Conservation (phyloP, 2,888 invertebrate species). For the Nephrotoma guestfalica region DNA sequence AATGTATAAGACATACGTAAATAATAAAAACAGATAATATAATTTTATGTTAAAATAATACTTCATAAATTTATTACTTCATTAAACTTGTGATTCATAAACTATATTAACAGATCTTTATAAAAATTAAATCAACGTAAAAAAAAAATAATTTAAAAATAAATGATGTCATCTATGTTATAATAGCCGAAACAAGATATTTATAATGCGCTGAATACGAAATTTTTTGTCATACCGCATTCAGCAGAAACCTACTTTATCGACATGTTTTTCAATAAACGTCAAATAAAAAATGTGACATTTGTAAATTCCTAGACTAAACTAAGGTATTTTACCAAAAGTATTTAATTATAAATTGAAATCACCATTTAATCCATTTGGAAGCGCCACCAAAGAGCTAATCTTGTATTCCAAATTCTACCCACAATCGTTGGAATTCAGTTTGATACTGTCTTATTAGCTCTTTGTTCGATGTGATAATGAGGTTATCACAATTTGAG, state of each 20-base stretch:
- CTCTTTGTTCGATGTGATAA: conserved; percentile 19
- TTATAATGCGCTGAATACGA: background rate
- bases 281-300: background rate
- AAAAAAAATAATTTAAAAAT: too few relatives aligned
- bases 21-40: too few relatives aligned
- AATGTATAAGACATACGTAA: too few relatives aligned
- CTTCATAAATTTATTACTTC: too few relatives aligned
- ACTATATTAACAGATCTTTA: too few relatives aligned
- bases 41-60: too few relatives aligned
- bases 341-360: background rate
- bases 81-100: too few relatives aligned
- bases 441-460: conserved; percentile 17
- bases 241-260: background rate
- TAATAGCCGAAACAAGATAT: too few relatives aligned
- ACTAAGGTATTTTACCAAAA: background rate
- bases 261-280: background rate
- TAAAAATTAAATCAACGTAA: too few relatives aligned
- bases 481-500: conserved; percentile 27
- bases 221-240: background rate
- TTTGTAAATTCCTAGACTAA: background rate
- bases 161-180: too few relatives aligned
- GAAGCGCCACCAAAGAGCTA: background rate
- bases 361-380: background rate
- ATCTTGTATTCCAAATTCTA: conserved; percentile 12
- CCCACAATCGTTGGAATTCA: conserved; percentile 28